phyloP scores from a whole-genome alignment of 2,888 invertebrate species.

The Auanema sp. region DNA sequence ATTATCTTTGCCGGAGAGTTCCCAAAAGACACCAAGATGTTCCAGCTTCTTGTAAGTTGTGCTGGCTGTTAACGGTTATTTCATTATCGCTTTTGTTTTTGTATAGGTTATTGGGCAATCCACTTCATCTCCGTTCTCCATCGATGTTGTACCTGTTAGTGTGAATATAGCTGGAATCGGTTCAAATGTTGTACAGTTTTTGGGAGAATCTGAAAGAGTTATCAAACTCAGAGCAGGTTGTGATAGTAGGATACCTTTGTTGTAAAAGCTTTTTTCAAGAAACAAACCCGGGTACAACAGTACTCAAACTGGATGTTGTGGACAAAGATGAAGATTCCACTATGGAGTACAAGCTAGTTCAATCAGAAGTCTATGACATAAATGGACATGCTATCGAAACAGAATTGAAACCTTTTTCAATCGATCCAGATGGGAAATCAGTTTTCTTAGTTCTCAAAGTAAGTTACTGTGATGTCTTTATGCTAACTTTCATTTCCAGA shows the following conservation, averaged over 20 bases:
- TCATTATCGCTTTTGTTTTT: background rate
- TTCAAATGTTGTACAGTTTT: background rate
- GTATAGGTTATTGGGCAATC: background rate
- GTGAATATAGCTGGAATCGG: slow-evolving; percentile 12
- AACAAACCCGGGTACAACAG: background rate
- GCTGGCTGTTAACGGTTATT: background rate
- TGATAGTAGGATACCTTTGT: background rate
- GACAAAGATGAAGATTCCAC: slow-evolving; percentile 9
- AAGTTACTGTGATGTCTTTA: background rate
- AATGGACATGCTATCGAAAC: slow-evolving; percentile 9
- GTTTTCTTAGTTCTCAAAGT: slow-evolving; percentile 12
- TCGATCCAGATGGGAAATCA: slow-evolving; percentile 4
- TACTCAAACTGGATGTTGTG: slow-evolving; percentile 1
- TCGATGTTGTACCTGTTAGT: slow-evolving; percentile 10
- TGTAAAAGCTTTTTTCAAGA: slow-evolving; percentile 3
- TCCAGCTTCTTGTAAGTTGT: slow-evolving; percentile 8
- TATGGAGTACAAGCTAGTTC: slow-evolving; percentile 2
- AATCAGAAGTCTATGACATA: slow-evolving; percentile 5
- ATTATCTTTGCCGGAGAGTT: slow-evolving; percentile 6
- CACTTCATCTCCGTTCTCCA: slow-evolving; percentile 1
- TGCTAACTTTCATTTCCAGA: slow-evolving; percentile 1
- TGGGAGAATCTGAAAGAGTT: background rate
- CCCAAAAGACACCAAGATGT: slow-evolving; percentile 9
- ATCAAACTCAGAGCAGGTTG: background rate
- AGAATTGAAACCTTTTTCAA: slow-evolving; percentile 2